Base-by-base conservation (phyloP, 2,888 invertebrate species). In the Heteropelma amictum region DNA sequence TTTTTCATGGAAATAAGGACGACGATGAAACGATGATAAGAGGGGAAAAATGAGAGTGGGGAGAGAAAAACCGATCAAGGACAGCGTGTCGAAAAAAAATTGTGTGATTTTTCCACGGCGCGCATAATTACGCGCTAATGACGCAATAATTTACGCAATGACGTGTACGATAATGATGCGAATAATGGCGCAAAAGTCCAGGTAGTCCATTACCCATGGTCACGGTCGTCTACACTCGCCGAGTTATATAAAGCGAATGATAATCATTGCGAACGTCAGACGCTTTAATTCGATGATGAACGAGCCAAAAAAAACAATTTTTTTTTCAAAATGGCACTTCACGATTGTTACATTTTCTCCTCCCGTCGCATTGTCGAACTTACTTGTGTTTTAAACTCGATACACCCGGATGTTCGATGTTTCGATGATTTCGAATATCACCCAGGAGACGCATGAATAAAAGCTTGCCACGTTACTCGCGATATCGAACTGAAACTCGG, bases 161-260 rank as follows among this genome's bases (percentile, higher is more conserved):
- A 10, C 33, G 38, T 17, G 49, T 12, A 30, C 14, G 19, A 53
- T 14, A 23, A 28, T 26, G 60, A 65, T 28, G 42, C 35, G 60
- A 65, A 53, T 23, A 6, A 10, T n/a, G n/a, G n/a, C n/a, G n/a
- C n/a, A n/a, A n/a, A n/a, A n/a, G n/a, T n/a, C 17, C 40, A 28
- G 21, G 45, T 56, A 67, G 40, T 61, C 67, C 61, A 67, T 72
- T 67, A 58, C 21, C 67, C 67, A 67, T 61, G 54, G 61, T 68
- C 67, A 68, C 26, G 61, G 54, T 19, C 61, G 35, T 26, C 33
- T 40, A 23, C 26, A 17, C 6, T 45, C 38, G 21, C 53, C n/a
- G 14, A 14, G 61, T 72, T 68, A 63, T 23, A 56, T 61, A 67
- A 72, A 63, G 7, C 17, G 33, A 19, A 23, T 30, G 12, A 65